These are phyloP conservation scores for Grallaria varia DNA, from an alignment of 2,113 vertebrate species.

Conservation along the genomic window DNA sequence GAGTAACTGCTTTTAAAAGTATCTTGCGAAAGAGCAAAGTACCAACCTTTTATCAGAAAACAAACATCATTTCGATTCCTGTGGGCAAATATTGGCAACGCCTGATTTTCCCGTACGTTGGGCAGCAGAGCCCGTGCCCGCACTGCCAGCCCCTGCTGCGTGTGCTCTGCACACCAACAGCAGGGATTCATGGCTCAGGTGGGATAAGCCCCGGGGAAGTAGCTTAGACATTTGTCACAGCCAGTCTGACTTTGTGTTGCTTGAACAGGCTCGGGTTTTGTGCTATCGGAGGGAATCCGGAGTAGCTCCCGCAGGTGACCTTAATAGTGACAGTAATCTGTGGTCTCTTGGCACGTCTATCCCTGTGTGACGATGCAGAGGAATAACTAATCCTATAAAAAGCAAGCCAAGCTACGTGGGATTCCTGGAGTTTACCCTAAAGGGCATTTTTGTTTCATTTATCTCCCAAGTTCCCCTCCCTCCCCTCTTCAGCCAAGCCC, in stretches of 20 bases:
- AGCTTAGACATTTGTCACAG: constrained; percentile 25
- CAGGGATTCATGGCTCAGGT: neutral
- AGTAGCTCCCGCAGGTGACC: constrained; percentile 19
- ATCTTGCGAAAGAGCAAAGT: constrained; percentile 39
- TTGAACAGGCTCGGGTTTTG: neutral
- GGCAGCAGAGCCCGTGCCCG: neutral
- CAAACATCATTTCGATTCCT: neutral
- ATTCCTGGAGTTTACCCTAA: constrained; percentile 23
- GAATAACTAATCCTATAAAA: constrained; percentile 22
- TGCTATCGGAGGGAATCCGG: neutral
- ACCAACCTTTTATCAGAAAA: constrained; percentile 41
- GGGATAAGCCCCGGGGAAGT: neutral
- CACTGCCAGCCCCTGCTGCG: neutral
- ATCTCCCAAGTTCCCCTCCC: neutral
- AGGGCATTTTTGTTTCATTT: neutral
- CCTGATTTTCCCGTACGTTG: neutral
- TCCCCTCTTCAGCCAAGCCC: neutral
- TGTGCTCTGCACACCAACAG: rapidly evolving
- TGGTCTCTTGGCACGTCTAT: neutral
- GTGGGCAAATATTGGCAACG: neutral
- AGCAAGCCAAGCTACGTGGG: neutral
- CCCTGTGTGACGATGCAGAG: neutral
- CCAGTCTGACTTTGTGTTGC: neutral
- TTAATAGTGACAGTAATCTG: neutral
- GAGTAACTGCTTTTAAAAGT: neutral